Percentiles rank a stretch among this genome's conserved stretches.
phyloP scores from a whole-genome alignment of 92 coral and sea anemone species.

The Umimayanthus kanabou region DNA sequence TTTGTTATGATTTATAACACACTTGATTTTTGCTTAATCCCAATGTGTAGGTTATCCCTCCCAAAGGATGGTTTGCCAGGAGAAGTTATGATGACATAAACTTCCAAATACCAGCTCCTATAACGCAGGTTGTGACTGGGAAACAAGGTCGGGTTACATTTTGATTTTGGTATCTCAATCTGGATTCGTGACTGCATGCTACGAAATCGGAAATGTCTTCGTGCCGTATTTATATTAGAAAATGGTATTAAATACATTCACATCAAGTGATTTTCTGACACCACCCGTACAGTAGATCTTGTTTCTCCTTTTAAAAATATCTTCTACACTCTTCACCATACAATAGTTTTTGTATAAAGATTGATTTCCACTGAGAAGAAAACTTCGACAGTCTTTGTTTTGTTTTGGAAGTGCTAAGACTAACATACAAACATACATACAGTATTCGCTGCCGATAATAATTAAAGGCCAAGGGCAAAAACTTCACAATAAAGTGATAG shows the following conservation, averaged over 20 bases:
- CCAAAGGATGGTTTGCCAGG: constrained; percentile 93
- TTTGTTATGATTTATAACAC: neutral
- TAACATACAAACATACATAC: no score
- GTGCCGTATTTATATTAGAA: neutral
- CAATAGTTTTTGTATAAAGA: neutral
- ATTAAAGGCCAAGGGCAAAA: constrained; percentile 4
- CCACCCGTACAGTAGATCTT: neutral
- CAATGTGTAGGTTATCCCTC: constrained; percentile 82
- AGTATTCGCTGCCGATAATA: neutral
- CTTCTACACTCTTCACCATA: neutral
- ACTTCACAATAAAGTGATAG: neutral
- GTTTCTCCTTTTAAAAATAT: neutral
- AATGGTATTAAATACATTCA: neutral
- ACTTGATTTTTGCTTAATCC: neutral
- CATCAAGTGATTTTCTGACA: neutral
- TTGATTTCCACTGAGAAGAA: no score
- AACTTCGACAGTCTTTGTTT: neutral
- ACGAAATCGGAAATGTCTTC: neutral
- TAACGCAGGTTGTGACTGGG: constrained; percentile 91
- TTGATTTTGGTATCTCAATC: no score
- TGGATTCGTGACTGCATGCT: constrained; percentile 27
- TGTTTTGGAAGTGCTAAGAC: neutral
- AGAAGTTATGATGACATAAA: constrained; percentile 77
- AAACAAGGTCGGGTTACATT: constrained; percentile 75
- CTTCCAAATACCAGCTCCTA: constrained; percentile 89